These are phyloP conservation scores for Elysia chlorotica DNA, from an alignment of 1,140 invertebrate species.

Conservation along the genomic window DNA sequence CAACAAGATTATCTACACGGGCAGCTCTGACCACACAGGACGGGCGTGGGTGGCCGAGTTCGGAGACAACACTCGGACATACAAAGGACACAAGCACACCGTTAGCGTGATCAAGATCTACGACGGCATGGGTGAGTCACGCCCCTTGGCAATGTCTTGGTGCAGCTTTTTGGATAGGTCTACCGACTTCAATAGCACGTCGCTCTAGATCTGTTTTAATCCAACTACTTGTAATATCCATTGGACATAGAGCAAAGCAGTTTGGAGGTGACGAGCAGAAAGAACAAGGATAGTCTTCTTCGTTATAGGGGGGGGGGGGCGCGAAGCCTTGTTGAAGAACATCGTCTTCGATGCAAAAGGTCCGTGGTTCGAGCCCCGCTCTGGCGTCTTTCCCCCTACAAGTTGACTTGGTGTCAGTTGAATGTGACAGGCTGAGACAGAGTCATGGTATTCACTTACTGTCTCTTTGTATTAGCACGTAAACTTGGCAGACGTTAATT, in stretches of 20 bases:
- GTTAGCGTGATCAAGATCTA: slow-evolving; percentile 63
- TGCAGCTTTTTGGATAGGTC: background rate
- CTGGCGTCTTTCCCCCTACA: too few species aligned
- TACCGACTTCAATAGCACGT: too few species aligned
- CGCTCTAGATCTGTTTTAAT: too few species aligned
- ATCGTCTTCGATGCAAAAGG: too few species aligned
- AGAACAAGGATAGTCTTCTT: background rate
- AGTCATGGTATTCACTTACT: too few species aligned
- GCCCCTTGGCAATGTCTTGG: slow-evolving; percentile 17
- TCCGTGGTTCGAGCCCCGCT: too few species aligned
- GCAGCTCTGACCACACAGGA: slow-evolving; percentile 65
- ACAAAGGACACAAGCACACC: slow-evolving; percentile 64
- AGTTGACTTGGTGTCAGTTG: too few species aligned
- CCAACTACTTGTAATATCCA: too few species aligned
- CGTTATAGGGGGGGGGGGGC: background rate
- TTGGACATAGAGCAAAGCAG: background rate
- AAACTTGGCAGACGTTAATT: too few species aligned
- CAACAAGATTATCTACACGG: slow-evolving; percentile 66
- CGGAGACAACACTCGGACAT: slow-evolving; percentile 66
- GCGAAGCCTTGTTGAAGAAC: background rate
- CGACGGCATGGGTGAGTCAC: slow-evolving; percentile 66
- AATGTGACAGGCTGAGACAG: too few species aligned
- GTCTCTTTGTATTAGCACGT: too few species aligned
- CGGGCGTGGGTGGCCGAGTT: slow-evolving; percentile 68
- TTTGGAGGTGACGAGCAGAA: background rate